Evolutionary conservation across 2,797 vertebrate genomes (phyloP), one percentile per base, ranked within the genome.

Genomic region (Forpus xanthops): DNA sequence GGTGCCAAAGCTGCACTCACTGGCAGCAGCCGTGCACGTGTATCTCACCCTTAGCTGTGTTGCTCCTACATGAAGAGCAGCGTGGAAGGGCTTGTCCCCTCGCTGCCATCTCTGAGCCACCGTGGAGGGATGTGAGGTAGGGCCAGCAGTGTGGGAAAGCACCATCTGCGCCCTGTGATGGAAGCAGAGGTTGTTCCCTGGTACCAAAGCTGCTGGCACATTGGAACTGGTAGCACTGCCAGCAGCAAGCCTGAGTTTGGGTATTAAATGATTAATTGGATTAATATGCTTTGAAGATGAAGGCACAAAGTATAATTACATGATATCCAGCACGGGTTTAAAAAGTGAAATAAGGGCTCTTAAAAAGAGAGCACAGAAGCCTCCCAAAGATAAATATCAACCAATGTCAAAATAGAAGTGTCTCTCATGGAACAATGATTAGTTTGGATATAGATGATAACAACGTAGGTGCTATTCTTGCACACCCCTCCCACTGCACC

Each of bases 21-120:
- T 15, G 4, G 68, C 12, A 6, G 89, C 78, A 44, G 73, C 73
- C 15, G 56, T 27, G 2, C 33, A 8, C 2, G 9, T 8, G 0
- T 20, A 0, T 2, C 12, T 35, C 2, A 0, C 33, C 56, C 53
- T 31, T 4, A 4, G n/a, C 31, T 17, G 3, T 9, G 0, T 18
- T 2, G 4, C 67, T 62, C 0, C 2, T 28, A 12, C 21, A 58
- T 2, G 0, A 15, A 3, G 15, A 4, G 55, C 76, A 28, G 39
- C 25, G 3, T 2, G 45, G 61, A 35, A 21, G 70, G 19, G 52
- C 66, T 18, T 21, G 67, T 12, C 27, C 71, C 77, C 37, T 24
- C 1, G 28, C 44, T n/a, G 66, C 39, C 3, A 10, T 11, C 4
- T 47, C 52, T 3, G 19, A 31, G 61, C 49, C 0, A 2, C 31